Percentiles rank a stretch among this genome's conserved stretches.
These are phyloP conservation scores for Heliconius melpomene DNA, from an alignment of 1,140 invertebrate species.

Conservation along the genomic window DNA sequence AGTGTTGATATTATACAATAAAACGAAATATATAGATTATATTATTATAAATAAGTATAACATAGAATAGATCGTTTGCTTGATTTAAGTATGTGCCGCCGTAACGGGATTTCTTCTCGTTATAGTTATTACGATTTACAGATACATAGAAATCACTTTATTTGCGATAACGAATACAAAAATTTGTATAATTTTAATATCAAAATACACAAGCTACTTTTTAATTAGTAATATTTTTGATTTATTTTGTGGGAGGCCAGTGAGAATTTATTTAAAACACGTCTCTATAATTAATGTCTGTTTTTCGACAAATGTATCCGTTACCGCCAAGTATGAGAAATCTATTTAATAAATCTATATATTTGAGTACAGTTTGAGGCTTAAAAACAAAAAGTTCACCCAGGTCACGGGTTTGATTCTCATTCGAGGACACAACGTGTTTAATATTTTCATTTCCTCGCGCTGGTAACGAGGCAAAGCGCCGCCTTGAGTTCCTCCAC, in stretches of 20 bases:
- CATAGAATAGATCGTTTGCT: background rate
- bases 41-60: background rate
- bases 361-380: too few species aligned
- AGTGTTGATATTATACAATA: constrained; percentile 14
- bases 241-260: background rate
- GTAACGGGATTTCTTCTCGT: background rate
- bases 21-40: background rate
- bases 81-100: background rate
- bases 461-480: too few species aligned
- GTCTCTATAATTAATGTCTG: background rate
- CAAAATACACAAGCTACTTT: background rate
- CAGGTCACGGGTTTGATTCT: too few species aligned
- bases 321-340: background rate
- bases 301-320: background rate
- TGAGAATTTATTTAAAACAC: background rate
- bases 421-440: too few species aligned
- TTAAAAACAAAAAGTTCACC: too few species aligned
- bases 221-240: constrained; percentile 2
- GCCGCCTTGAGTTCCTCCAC: too few species aligned
- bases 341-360: too few species aligned
- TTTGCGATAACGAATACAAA: background rate
- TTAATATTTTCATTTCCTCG: too few species aligned
- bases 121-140: background rate
- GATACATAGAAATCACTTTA: constrained; percentile 4
- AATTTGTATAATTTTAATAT: constrained; percentile 11